Evolutionary conservation across 2,797 vertebrate genomes (phyloP), one percentile per base, ranked within the genome.

Genomic region (Phoxinus dragarum): DNA sequence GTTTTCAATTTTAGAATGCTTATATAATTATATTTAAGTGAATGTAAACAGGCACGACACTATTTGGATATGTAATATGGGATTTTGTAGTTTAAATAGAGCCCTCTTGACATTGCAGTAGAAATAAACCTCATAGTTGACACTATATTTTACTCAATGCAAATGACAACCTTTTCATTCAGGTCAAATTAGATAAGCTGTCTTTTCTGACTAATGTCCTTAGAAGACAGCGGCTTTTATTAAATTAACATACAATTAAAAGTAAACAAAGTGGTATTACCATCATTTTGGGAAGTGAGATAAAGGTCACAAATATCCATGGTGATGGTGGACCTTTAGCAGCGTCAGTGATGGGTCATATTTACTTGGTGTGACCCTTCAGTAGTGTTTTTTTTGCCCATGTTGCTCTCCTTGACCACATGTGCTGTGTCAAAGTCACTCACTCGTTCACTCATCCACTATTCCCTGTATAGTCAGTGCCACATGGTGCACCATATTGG

Each of bases 401-500:
- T 72, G 40, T 27, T 42, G 4, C 19, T 36, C 10, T 80, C 19
- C 42, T 54, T 81, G 80, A 71, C 67, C 80, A 71, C 80, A 81
- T 81, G 67, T 72, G 64, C 67, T 31, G 52, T 56, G 47, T 81
- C 34, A 56, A 40, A 81, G 52, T 81, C 66, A 72, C 31, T 81
- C 47, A 71, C 47, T 40, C 19, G n/a, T 67, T 34, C 47, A 56
- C 74, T 79, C 54, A 66, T 79, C 47, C 40, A 59, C 80, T 56
- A 40, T 71, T 81, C 80, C 80, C 67, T 68, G 64, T n/a, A 10
- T 52, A 81, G 49, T 68, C 64, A 42, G 21, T 71, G 49, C 68
- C 80, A 81, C 80, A 81, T 81, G 80, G 80, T 69, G 67, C 80
- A 59, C 80, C 80, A 71, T 81, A 81, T 81, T 52, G 44, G 64